A percentile compares a stretch with the other conserved stretches of the same genome.
phyloP scores from a whole-genome alignment of 2,888 invertebrate genomes.

The Hedya salicella region DNA sequence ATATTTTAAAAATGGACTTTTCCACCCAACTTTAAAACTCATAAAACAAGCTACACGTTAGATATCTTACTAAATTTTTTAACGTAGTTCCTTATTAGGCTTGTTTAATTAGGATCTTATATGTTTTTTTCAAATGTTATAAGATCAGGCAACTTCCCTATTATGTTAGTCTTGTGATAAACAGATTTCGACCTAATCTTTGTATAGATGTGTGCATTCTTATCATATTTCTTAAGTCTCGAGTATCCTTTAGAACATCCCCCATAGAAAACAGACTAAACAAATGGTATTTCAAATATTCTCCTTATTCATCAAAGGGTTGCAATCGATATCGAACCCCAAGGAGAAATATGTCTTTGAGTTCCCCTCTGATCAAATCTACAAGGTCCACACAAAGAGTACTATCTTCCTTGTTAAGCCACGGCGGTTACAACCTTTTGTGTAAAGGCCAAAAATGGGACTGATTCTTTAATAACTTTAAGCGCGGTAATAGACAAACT shows the following conservation, averaged over 20 bases:
- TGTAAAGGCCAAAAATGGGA: conserved; percentile 15
- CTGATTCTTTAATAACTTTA: conserved; percentile 43
- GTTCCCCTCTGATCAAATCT: conserved; percentile 26
- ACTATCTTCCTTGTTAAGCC: neutral
- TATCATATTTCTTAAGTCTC: conserved; percentile 13
- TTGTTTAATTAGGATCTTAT: too few species aligned
- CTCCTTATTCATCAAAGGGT: conserved; percentile 45
- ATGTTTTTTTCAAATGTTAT: too few species aligned
- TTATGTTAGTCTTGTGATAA: too few species aligned
- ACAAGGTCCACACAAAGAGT: neutral
- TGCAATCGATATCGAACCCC: conserved; percentile 58
- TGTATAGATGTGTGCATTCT: neutral
- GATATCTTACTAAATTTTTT: too few species aligned
- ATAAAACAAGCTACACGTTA: too few species aligned
- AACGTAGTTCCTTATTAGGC: too few species aligned
- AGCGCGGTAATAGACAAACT: conserved; percentile 42
- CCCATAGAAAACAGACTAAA: conserved; percentile 30
- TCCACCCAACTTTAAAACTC: too few species aligned
- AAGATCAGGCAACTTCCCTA: too few species aligned
- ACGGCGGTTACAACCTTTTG: conserved; percentile 9
- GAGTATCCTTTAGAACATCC: conserved; percentile 12
- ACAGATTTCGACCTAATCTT: too few species aligned
- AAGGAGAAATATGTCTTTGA: conserved; percentile 63
- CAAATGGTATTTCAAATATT: conserved; percentile 38
- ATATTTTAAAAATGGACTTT: too few species aligned